Percentiles rank a stretch among this genome's conserved stretches.
phyloP scores from a whole-genome alignment of 2,113 vertebrate species.

The Prionailurus viverrinus region DNA sequence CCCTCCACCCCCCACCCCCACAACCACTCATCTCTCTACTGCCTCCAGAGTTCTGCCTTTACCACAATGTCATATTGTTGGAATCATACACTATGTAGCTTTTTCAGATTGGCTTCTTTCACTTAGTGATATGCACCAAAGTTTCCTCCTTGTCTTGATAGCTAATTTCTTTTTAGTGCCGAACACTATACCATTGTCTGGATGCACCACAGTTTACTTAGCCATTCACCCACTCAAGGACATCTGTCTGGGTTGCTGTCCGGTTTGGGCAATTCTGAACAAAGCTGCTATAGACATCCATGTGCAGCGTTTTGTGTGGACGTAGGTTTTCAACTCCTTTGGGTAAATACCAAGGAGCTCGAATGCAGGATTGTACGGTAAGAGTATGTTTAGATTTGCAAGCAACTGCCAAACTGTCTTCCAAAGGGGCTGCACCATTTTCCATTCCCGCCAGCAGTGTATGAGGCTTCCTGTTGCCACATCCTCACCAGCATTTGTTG shows the following conservation, averaged over 20 bases:
- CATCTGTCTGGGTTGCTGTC: neutral
- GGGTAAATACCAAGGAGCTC: neutral
- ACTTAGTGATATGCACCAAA: neutral
- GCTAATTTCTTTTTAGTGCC: neutral
- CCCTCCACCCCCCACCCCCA: too few relatives aligned
- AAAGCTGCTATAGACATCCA: neutral
- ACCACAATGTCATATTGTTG: neutral
- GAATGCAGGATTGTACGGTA: too few relatives aligned
- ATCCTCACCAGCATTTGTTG: neutral
- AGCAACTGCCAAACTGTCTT: neutral
- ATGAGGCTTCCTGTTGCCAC: neutral
- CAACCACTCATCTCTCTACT: neutral
- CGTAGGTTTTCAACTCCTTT: neutral
- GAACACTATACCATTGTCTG: neutral
- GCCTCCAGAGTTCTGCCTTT: neutral
- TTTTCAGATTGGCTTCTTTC: neutral
- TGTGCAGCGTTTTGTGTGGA: neutral
- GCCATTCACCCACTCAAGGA: neutral
- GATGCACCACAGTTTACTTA: too few relatives aligned
- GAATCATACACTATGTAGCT: neutral
- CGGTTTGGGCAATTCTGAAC: neutral
- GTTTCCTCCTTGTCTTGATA: neutral
- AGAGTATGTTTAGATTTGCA: neutral
- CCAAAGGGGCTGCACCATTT: neutral
- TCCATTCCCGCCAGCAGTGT: neutral